These are phyloP conservation scores for Eunapius fragilis DNA, from an alignment of 37 sponge, comb jelly and placozoan species.

Conservation along the genomic window DNA sequence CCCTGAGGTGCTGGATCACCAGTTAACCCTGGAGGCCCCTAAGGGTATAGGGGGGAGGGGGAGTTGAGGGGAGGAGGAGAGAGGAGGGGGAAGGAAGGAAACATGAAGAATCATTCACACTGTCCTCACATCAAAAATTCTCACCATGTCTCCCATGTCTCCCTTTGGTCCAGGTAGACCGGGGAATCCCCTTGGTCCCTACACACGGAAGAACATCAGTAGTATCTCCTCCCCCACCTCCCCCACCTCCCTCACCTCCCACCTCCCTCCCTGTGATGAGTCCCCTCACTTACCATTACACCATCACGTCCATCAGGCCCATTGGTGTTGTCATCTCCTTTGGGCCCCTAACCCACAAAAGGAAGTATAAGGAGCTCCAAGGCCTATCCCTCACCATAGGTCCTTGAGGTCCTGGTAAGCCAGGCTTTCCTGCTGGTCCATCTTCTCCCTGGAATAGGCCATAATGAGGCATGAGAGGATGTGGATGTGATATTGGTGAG, in stretches of 20 bases:
- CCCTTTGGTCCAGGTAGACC: slow-evolving; percentile 37
- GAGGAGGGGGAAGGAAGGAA: background rate
- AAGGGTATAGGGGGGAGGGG: too few relatives aligned
- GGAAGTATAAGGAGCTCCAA: background rate
- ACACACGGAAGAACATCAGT: background rate
- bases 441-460: background rate
- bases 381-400: background rate
- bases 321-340: background rate
- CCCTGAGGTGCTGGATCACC: slow-evolving; percentile 45
- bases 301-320: slow-evolving; percentile 10
- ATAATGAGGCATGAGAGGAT: too few relatives aligned
- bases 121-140: background rate
- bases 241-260: too few relatives aligned
- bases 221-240: too few relatives aligned
- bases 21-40: slow-evolving; percentile 46
- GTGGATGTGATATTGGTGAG: too few relatives aligned
- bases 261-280: background rate
- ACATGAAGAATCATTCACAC: background rate
- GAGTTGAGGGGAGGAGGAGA: too few relatives aligned
- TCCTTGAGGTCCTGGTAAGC: background rate
- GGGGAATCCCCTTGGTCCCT: background rate
- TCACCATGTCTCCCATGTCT: slow-evolving; percentile 23
- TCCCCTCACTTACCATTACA: background rate
- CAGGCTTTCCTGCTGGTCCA: slow-evolving; percentile 13
- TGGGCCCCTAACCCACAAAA: slow-evolving; percentile 6